Evolutionary conservation across 1,140 invertebrate genomes (phyloP), one percentile per base, ranked within the genome.

Genomic region (Eulimnadia texana): DNA sequence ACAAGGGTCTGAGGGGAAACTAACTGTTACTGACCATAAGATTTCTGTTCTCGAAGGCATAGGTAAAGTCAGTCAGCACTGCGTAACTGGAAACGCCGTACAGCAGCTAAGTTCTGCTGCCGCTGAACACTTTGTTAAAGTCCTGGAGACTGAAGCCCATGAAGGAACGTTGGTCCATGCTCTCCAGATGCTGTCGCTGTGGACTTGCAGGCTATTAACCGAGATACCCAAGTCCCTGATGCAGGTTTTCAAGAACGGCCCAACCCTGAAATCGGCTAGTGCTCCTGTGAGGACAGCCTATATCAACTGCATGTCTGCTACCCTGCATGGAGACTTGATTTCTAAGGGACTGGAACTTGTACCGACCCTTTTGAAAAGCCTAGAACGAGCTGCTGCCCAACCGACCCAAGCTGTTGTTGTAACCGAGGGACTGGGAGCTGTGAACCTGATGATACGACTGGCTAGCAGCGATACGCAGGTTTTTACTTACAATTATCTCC

Each of bases 1-100:
- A 67, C 83, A 92, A 76, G 92, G 93, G 33, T 86, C 88, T 6
- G 85, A 93, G 72, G 93, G 92, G 2, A 98, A 96, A 72, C 77
- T 97, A 42, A 93, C 89, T 3, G 82, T 93, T 16, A 81, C 83
- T 6, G 84, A 86, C 60, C 89, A 95, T 68, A 89, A 93, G 72
- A 84, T 93, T 11, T 86, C 85, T 60, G 83, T 96, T n/a, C 72
- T 96, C 20, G 81, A 88, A 75, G 84, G 84, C 24, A 84, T 90
- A 59, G 88, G 90, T 24, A 84, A 83, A 69, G 76, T 93, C 28
- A 88, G 84, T 68, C 79, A 80, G 59, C 85, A 92, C 69, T 76
- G 76, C 10, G 82, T 90, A 13, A 71, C 76, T 19, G 80, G 78
- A 2, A 77, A 76, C 3, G 76, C 80, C 55, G 69, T 81, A 0